Conservation (phyloP, 2,113 vertebrate genomes). For the Pavo muticus region DNA sequence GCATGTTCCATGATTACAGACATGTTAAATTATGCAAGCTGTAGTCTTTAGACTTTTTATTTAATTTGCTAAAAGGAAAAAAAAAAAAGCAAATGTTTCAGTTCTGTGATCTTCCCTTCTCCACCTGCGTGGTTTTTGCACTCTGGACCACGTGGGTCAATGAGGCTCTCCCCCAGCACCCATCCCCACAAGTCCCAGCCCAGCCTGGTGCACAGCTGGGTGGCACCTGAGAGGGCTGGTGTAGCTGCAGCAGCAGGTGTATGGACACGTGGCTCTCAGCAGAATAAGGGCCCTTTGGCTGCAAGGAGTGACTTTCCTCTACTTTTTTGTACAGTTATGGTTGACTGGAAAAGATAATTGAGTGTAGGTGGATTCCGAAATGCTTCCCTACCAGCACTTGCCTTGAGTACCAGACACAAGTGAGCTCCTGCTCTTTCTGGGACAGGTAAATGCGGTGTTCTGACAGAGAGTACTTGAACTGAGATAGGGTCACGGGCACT, state of each 20-base stretch:
- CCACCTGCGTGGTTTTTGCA: neutral
- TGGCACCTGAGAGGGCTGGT: neutral
- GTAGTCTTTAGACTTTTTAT: constrained; percentile 44
- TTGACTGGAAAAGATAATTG: neutral
- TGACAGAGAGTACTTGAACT: neutral
- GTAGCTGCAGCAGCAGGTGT: neutral
- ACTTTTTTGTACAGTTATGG: neutral
- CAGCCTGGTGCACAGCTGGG: neutral
- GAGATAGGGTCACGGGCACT: neutral
- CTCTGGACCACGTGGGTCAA: neutral
- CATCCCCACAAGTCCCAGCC: neutral
- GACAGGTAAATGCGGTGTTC: neutral
- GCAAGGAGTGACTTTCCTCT: neutral
- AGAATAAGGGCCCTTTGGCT: neutral
- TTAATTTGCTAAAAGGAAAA: constrained; percentile 1
- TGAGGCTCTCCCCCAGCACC: neutral
- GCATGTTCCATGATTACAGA: constrained; percentile 57
- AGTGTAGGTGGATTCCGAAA: neutral
- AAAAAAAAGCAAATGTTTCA: neutral
- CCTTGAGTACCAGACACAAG: neutral
- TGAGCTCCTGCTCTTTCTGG: neutral
- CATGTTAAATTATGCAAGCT: constrained; percentile 67
- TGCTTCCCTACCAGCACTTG: neutral
- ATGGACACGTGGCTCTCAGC: neutral
- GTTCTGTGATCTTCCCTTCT: neutral